Conservation (phyloP, 2,113 vertebrate genomes). For the Pelecanus crispus region DNA sequence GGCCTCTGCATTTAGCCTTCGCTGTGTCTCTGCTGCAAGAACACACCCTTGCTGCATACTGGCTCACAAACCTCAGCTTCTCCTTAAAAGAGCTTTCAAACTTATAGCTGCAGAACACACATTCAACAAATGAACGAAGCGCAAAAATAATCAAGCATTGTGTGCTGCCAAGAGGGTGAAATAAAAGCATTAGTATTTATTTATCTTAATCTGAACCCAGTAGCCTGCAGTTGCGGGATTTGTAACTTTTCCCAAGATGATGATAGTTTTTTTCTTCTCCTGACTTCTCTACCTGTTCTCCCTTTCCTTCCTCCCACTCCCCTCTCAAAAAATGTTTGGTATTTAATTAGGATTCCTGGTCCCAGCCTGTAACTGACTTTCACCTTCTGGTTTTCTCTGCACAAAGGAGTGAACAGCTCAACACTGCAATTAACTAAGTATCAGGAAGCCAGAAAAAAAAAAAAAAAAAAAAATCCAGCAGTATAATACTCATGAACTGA, state of each 20-base stretch:
- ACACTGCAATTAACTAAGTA: background rate
- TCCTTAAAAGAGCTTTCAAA: background rate
- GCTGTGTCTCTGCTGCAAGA: background rate
- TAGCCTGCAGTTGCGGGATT: background rate
- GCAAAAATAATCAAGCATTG: background rate
- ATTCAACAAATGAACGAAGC: background rate
- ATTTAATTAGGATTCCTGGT: background rate
- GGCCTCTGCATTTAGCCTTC: background rate
- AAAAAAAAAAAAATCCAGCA: background rate
- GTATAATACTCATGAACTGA: background rate
- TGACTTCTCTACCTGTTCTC: background rate
- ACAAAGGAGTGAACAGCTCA: background rate
- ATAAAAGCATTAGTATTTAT: background rate
- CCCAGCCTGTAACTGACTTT: background rate
- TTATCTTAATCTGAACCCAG: background rate
- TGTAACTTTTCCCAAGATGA: background rate
- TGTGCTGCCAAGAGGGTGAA: background rate
- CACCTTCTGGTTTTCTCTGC: background rate
- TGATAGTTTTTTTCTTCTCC: background rate
- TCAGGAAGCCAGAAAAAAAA: background rate
- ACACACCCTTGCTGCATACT: background rate
- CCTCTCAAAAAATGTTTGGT: background rate
- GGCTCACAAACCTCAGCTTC: background rate
- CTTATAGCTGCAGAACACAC: background rate
- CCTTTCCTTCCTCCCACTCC: background rate